A percentile compares a stretch with the other conserved stretches of the same genome.
Conservation (phyloP, 2,113 vertebrate species). For the Mus musculus region DNA sequence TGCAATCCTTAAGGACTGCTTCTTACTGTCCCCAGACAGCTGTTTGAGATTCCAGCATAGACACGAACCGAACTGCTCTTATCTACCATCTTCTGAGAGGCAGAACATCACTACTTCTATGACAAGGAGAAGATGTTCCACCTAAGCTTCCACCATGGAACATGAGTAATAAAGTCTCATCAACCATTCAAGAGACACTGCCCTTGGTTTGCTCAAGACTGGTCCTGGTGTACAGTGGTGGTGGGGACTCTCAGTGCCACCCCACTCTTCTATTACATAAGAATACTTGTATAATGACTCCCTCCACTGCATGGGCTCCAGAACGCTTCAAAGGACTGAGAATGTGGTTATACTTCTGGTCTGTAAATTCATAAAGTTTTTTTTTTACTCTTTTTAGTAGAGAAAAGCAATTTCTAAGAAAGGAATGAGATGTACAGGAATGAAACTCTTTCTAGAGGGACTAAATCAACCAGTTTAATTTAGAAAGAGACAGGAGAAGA, state of each 20-base stretch:
- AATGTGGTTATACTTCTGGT: not conserved
- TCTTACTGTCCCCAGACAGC: not conserved
- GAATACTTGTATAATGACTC: not conserved
- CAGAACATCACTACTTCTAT: not conserved
- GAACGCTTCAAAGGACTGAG: constrained; percentile 29
- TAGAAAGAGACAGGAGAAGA: not conserved
- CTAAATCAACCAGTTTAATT: constrained; percentile 38
- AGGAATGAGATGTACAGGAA: not conserved
- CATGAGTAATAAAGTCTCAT: not conserved
- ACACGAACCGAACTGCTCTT: not conserved
- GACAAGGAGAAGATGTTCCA: not conserved
- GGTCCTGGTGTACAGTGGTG: accelerated
- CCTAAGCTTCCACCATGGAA: not conserved
- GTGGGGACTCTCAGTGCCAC: not conserved
- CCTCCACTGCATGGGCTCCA: not conserved
- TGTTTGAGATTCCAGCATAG: not conserved
- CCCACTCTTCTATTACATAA: not conserved
- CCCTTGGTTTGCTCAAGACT: not conserved
- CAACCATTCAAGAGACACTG: not conserved
- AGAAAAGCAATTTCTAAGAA: constrained; percentile 40
- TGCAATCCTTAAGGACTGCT: not conserved
- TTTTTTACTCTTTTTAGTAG: not conserved
- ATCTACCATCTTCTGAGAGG: not conserved
- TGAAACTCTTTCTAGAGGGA: constrained; percentile 3
- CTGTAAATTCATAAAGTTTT: not conserved